Evolutionary conservation across 2,888 invertebrate species (phyloP), one percentile per base, ranked within the genome.

Genomic region (Microplitis manilae): DNA sequence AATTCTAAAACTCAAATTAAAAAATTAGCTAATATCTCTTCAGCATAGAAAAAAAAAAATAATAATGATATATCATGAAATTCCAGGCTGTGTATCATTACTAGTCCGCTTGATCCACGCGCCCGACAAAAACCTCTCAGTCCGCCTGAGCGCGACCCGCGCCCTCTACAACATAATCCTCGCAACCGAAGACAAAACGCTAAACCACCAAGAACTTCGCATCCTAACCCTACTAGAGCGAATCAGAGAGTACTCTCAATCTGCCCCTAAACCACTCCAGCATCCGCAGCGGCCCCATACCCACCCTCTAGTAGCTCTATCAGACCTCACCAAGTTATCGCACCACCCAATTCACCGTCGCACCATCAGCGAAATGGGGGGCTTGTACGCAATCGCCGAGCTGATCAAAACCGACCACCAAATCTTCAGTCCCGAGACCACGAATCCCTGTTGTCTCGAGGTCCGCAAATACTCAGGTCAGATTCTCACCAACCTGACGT

Each of bases 121-220:
- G 0, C 96, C 96, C 84, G 94, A 94, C 81, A 92, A 94, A 72
- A 94, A 94, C 81, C 92, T 93, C 78, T 94, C 95, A 79, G 96
- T 96, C 1, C 92, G 97, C 71, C 94, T 94, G 79, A 93, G 96
- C 75, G 98, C 98, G 0, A 94, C 96, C 0, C 94, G 95, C 86
- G 98, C 98, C 0, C 91, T 98, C 76, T 95, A 97, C 85, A 98
- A 98, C 89, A 95, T 98, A 79, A 96, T 98, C 13, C 95, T 96
- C 89, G 95, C 96, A 40, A 96, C 97, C 88, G 95, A 96, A 2
- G 97, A 98, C 85, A 98, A 98, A 86, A 96, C 97, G 90, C 93
- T 95, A 5, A 95, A 96, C 2, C 93, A 97, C 82, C 92, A 98
- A 9, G 98, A 99, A 91, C 95, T 95, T 0, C 93, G 97, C 87